A percentile compares a stretch with the other conserved stretches of the same genome.
Evolutionary conservation across 2,113 vertebrate species (phyloP).

Genomic region (Xiphophorus hellerii): DNA sequence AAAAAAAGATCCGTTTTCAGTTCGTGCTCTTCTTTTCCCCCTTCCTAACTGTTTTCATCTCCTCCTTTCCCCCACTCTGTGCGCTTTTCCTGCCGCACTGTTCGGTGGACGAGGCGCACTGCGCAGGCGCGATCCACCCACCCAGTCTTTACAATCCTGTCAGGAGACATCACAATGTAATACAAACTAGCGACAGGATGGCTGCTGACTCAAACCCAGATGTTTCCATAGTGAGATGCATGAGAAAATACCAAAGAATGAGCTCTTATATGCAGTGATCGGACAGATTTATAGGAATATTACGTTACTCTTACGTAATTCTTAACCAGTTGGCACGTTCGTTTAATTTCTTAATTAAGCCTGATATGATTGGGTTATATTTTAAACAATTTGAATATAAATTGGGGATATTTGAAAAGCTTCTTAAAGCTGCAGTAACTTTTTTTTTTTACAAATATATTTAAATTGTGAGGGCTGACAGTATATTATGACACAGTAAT

Average conservation of each 20-base stretch:
- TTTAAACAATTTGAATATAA: neutral
- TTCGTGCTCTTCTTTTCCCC: constrained; percentile 51
- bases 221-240: constrained; percentile 4
- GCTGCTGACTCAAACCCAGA: constrained; percentile 13
- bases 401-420: neutral
- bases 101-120: constrained; percentile 54
- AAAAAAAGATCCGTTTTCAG: neutral
- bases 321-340: too few species aligned
- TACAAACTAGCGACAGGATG: neutral
- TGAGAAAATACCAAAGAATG: neutral
- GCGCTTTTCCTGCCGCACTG: constrained; percentile 89
- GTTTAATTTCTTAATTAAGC: too few species aligned
- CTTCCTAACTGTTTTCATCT: constrained; percentile 43
- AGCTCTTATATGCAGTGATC: neutral
- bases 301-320: neutral
- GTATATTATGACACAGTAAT: too few species aligned
- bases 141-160: constrained; percentile 45
- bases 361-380: too few species aligned
- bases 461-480: too few species aligned
- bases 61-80: constrained; percentile 64
- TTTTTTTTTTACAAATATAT: too few species aligned
- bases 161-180: constrained; percentile 30
- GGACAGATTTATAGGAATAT: neutral
- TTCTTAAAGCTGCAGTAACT: neutral
- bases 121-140: constrained; percentile 84